These are phyloP conservation scores for Myocastor coypus DNA, from an alignment of 2,113 vertebrate genomes.

Conservation along the genomic window DNA sequence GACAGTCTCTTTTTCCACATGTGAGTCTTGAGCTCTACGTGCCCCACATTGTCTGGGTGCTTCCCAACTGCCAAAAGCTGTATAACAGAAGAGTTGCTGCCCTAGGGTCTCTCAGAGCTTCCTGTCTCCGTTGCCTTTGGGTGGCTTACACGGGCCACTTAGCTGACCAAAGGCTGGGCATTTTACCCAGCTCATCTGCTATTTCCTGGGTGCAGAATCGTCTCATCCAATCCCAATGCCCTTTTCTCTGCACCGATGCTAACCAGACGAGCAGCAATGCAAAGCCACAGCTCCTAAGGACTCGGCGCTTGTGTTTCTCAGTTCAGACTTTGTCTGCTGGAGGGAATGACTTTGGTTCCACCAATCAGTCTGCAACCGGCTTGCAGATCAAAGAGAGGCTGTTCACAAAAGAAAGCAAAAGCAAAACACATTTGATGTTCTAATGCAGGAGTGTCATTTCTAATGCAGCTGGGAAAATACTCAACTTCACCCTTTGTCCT, in stretches of 20 bases:
- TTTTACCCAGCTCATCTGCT: not conserved
- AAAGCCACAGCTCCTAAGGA: not conserved
- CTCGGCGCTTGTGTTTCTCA: not conserved
- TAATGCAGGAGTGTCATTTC: not conserved
- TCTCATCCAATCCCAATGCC: not conserved
- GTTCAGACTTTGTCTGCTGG: not conserved
- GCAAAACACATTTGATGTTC: not conserved
- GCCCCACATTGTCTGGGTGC: not conserved
- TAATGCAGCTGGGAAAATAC: not conserved
- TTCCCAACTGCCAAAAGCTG: not conserved
- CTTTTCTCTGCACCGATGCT: not conserved
- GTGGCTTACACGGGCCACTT: not conserved
- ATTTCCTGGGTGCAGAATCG: not conserved
- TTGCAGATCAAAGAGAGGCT: conserved; percentile 3
- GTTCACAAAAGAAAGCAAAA: not conserved
- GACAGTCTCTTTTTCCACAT: conserved; percentile 38
- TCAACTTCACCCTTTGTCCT: not conserved
- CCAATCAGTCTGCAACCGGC: not conserved
- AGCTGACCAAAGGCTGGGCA: not conserved
- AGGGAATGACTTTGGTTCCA: not conserved
- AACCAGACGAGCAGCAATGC: not conserved
- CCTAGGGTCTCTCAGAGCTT: not conserved
- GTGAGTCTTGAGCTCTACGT: not conserved
- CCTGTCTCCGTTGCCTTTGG: not conserved
- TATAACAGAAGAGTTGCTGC: not conserved